Evolutionary conservation across 2,113 vertebrate species (phyloP).

Genomic region (Onychorhynchus coronatus): DNA sequence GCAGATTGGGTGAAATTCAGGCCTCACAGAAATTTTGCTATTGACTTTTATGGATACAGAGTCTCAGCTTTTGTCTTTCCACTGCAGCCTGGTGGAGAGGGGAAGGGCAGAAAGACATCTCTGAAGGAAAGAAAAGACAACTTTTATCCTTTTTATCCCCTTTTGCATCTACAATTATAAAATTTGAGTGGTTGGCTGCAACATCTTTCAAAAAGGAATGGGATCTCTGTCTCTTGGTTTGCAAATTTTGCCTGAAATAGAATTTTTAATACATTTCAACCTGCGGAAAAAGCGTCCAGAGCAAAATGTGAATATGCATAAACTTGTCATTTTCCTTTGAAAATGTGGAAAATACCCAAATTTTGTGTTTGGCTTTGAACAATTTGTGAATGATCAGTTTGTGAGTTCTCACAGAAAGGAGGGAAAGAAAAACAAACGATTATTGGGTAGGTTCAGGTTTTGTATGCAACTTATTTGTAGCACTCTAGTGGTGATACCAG

Average conservation of each 20-base stretch:
- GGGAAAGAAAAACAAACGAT: fast-evolving
- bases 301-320: not conserved
- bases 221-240: not conserved
- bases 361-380: not conserved
- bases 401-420: not conserved
- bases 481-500: not conserved
- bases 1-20: not conserved
- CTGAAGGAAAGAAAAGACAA: not conserved
- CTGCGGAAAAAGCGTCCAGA: not conserved
- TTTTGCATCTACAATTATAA: not conserved
- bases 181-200: not conserved
- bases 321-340: not conserved
- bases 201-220: not conserved
- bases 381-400: not conserved
- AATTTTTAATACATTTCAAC: not conserved
- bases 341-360: not conserved
- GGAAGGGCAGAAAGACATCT: not conserved
- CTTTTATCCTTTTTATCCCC: not conserved
- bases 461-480: not conserved
- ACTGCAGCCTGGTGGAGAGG: not conserved
- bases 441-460: not conserved
- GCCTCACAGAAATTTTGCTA: not conserved
- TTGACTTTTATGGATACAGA: fast-evolving
- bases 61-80: not conserved
- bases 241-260: not conserved